A percentile compares a stretch with the other conserved stretches of the same genome.
phyloP scores from a whole-genome alignment of 2,113 vertebrate genomes.

The Urocolius indicus region DNA sequence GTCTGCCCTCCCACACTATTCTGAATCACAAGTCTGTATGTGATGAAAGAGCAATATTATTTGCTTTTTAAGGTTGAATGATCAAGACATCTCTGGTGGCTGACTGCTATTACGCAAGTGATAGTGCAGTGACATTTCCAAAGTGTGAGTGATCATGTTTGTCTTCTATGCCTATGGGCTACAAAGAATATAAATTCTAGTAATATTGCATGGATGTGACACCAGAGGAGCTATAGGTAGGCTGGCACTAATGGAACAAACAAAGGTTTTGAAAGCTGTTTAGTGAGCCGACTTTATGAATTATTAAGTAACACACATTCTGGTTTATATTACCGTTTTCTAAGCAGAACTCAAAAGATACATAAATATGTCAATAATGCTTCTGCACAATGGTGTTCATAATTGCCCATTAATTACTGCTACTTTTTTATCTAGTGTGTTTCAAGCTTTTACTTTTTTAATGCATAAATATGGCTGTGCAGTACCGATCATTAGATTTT shows the following conservation, averaged over 20 bases:
- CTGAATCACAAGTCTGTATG: conserved; percentile 11
- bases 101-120: conserved; percentile 45
- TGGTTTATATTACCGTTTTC: background rate
- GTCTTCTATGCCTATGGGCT: background rate
- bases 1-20: conserved; percentile 14
- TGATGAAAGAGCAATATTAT: conserved; percentile 62
- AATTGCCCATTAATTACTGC: background rate
- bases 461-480: background rate
- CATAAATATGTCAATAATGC: background rate
- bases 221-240: background rate
- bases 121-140: conserved; percentile 49
- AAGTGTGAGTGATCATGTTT: conserved; percentile 36
- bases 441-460: conserved; percentile 15
- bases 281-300: background rate
- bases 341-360: background rate
- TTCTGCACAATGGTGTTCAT: background rate
- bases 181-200: conserved; percentile 13
- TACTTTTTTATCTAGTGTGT: background rate
- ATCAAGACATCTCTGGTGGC: conserved; percentile 49
- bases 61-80: conserved; percentile 63
- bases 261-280: background rate
- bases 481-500: background rate
- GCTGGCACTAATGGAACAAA: background rate
- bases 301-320: conserved; percentile 17
- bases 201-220: background rate